Evolutionary conservation across 2,113 vertebrate genomes (phyloP).

Genomic region (Stigmatopora nigra): DNA sequence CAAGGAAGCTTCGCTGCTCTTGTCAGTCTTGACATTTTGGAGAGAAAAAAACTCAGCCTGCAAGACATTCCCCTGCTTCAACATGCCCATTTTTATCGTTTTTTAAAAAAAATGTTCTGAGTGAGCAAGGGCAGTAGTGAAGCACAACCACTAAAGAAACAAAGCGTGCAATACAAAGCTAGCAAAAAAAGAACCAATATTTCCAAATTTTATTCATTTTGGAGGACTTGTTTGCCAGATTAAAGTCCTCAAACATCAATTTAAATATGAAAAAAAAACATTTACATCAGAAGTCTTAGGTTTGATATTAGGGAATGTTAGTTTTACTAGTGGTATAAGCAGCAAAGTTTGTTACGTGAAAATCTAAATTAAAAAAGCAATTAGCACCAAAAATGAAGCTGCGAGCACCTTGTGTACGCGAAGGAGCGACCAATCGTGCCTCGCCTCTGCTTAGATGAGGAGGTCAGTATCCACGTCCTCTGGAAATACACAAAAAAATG

Average conservation of each 20-base stretch:
- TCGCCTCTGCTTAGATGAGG: constrained; percentile 76
- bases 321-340: constrained; percentile 74
- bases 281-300: constrained; percentile 53
- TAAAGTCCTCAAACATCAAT: constrained; percentile 56
- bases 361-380: constrained; percentile 17
- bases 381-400: constrained; percentile 90
- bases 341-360: constrained; percentile 62
- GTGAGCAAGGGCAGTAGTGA: neutral
- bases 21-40: constrained; percentile 64
- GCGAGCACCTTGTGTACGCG: constrained; percentile 84
- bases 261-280: constrained; percentile 40
- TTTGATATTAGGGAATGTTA: constrained; percentile 40
- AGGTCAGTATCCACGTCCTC: constrained; percentile 95
- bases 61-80: constrained; percentile 67
- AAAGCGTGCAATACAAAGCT: constrained; percentile 56
- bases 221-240: constrained; percentile 56
- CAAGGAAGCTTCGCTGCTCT: constrained; percentile 24
- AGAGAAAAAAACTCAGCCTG: constrained; percentile 76
- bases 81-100: constrained; percentile 30
- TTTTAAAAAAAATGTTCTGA: too few species aligned
- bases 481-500: constrained; percentile 64
- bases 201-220: constrained; percentile 71
- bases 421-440: constrained; percentile 48
- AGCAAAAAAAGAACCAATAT: constrained; percentile 71
- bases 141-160: constrained; percentile 51